Evolutionary conservation across 2,113 vertebrate species (phyloP).

Genomic region (Tachycineta bicolor): DNA sequence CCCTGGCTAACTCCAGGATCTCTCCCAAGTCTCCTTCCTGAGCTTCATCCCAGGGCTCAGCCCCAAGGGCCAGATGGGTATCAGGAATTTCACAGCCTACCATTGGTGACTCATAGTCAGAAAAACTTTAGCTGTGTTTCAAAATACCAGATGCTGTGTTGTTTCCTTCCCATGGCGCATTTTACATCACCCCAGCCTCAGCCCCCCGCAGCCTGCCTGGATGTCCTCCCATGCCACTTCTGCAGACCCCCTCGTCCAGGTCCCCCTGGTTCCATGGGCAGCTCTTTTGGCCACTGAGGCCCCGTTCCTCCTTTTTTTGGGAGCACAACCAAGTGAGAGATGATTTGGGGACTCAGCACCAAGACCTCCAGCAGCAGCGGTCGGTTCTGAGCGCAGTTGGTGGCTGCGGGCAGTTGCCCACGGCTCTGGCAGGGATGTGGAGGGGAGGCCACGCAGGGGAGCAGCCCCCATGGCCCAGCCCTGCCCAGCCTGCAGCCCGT

Average conservation of each 20-base stretch:
- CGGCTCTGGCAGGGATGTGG: background rate
- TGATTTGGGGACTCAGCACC: background rate
- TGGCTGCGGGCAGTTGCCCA: background rate
- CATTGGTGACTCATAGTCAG: background rate
- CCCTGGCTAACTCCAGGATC: background rate
- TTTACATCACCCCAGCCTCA: background rate
- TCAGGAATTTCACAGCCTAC: background rate
- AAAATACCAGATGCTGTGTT: background rate
- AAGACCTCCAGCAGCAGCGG: background rate
- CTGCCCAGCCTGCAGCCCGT: background rate
- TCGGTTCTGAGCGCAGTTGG: fast-evolving
- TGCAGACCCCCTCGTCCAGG: fast-evolving
- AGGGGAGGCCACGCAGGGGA: background rate
- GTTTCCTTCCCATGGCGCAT: background rate
- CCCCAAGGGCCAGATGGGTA: fast-evolving
- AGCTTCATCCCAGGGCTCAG: fast-evolving
- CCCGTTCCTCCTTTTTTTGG: background rate
- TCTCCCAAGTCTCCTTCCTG: background rate
- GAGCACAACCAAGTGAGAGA: fast-evolving
- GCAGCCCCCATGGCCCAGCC: background rate
- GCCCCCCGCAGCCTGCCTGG: background rate
- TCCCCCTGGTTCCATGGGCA: background rate
- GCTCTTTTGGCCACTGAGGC: background rate
- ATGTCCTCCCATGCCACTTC: fast-evolving
- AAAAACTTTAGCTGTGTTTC: background rate